Evolutionary conservation across 1,140 invertebrate genomes (phyloP).

Genomic region (Ladona fulva): DNA sequence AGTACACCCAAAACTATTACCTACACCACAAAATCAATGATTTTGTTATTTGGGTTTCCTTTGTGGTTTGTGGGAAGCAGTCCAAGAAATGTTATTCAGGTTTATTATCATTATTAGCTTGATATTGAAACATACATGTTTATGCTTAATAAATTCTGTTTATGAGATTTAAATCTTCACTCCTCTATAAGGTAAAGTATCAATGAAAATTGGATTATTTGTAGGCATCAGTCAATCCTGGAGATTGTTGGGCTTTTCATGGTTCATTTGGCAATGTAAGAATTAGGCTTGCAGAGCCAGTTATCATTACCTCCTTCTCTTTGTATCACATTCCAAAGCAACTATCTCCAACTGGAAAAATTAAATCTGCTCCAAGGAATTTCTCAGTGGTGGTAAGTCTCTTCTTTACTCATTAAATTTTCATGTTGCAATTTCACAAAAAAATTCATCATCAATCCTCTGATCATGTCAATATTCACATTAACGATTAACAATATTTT

Average conservation of each 20-base stretch:
- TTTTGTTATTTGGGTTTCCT: background rate
- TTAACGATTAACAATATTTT: no score
- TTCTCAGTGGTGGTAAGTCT: slow-evolving; percentile 54
- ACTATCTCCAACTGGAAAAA: slow-evolving; percentile 68
- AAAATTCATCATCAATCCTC: no score
- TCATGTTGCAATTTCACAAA: no score
- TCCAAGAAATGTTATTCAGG: background rate
- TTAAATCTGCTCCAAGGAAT: slow-evolving; percentile 84
- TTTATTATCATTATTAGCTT: background rate
- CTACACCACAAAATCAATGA: background rate
- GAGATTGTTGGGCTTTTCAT: slow-evolving; percentile 95
- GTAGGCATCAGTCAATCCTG: slow-evolving; percentile 44
- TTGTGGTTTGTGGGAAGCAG: background rate
- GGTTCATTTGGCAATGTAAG: slow-evolving; percentile 75
- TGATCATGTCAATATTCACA: no score
- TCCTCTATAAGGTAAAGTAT: no score
- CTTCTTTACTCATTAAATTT: no score
- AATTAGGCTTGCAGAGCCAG: slow-evolving; percentile 61
- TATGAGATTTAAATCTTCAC: no score
- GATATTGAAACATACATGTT: no score
- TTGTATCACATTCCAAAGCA: slow-evolving; percentile 79
- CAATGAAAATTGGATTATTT: background rate
- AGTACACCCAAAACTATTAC: background rate
- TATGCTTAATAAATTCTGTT: no score
- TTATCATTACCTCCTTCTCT: slow-evolving; percentile 78